A percentile compares a stretch with the other conserved stretches of the same genome.
phyloP scores from a whole-genome alignment of 1,140 invertebrate species.

The Drosophila watanabei region DNA sequence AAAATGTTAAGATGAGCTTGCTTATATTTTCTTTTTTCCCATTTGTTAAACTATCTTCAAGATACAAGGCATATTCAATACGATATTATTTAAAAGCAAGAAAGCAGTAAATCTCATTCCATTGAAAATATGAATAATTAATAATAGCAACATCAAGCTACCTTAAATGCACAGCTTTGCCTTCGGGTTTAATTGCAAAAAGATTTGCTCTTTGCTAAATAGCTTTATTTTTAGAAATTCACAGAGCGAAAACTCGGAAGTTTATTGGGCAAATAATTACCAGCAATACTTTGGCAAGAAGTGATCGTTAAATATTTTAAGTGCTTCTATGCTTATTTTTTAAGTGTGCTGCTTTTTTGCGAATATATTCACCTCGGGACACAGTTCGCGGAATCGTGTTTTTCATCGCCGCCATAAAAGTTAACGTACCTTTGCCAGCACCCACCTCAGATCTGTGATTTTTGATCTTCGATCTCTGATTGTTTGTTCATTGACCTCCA shows the following conservation, averaged over 20 bases:
- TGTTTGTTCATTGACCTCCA: slow-evolving; percentile 52
- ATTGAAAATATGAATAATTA: neutral
- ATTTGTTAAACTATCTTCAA: neutral
- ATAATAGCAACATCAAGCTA: neutral
- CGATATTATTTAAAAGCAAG: neutral
- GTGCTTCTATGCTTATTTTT: slow-evolving; percentile 17
- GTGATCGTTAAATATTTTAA: slow-evolving; percentile 13
- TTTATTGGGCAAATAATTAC: slow-evolving; percentile 27
- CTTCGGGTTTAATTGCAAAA: neutral
- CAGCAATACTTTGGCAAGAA: slow-evolving; percentile 11
- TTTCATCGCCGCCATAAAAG: slow-evolving; percentile 18
- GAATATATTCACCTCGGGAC: neutral
- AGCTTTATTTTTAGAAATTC: slow-evolving; percentile 7
- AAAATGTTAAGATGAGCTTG: neutral
- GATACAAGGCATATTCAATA: neutral
- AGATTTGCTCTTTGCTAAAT: neutral
- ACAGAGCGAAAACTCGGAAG: neutral
- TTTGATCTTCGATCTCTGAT: slow-evolving; percentile 3
- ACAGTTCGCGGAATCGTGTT: slow-evolving; percentile 7
- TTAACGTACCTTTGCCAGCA: slow-evolving; percentile 19
- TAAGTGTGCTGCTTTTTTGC: neutral
- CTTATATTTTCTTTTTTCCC: neutral
- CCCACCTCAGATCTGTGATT: neutral
- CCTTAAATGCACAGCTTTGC: neutral
- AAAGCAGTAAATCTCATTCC: neutral